Evolutionary conservation across 2,888 invertebrate species (phyloP).

Genomic region (Amiota minor): DNA sequence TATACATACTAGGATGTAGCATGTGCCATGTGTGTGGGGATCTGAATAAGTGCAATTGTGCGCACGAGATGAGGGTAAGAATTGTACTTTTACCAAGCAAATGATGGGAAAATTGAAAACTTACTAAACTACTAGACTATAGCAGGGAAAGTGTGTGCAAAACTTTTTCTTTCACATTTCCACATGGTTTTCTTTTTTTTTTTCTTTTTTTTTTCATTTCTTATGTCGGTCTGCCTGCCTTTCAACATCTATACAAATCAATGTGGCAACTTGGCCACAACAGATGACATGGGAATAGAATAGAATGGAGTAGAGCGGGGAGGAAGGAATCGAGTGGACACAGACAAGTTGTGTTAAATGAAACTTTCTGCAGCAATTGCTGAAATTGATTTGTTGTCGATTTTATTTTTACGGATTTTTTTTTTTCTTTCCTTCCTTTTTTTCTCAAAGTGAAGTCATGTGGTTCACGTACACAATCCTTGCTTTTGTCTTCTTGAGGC

Average conservation of each 20-base stretch:
- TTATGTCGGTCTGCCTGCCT: not conserved
- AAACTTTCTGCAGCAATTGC: constrained; percentile 65
- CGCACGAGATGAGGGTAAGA: constrained; percentile 21
- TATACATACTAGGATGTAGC: not conserved
- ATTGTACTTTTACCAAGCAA: constrained; percentile 39
- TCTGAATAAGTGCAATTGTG: constrained; percentile 33
- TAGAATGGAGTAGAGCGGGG: not conserved
- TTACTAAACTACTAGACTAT: constrained; percentile 28
- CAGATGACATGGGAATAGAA: not conserved
- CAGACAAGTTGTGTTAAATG: constrained; percentile 35
- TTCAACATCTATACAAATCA: constrained; percentile 9
- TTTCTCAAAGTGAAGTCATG: too few relatives aligned
- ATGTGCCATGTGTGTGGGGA: not conserved
- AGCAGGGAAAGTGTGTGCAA: constrained; percentile 18
- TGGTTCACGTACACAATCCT: not conserved
- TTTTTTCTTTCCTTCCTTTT: too few relatives aligned
- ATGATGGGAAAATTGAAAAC: constrained; percentile 63
- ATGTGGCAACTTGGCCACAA: constrained; percentile 16
- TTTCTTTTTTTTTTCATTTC: not conserved
- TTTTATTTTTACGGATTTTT: constrained; percentile 46
- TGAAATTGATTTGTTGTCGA: constrained; percentile 68
- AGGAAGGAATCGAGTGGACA: not conserved
- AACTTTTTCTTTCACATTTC: constrained; percentile 2
- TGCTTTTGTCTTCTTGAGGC: not conserved
- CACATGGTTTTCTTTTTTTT: not conserved